Evolutionary conservation across 2,113 vertebrate species (phyloP), one percentile per base, ranked within the genome.

Genomic region (Caracal caracal): DNA sequence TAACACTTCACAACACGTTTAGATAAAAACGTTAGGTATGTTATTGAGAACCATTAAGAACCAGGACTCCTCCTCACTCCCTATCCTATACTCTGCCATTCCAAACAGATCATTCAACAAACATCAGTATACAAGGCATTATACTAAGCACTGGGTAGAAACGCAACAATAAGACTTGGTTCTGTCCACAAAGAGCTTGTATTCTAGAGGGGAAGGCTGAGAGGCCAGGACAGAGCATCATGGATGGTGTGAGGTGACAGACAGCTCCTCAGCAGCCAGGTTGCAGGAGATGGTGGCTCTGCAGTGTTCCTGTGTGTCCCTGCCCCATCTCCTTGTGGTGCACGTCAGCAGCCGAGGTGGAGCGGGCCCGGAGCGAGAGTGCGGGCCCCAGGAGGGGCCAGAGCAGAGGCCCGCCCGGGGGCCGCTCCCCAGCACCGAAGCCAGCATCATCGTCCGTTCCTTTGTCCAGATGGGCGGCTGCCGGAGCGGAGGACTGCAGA

Each of bases 231-330:
- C 99, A 99, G 93, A 99, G 94, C 98, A 99, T 98, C 49, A 99
- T 98, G 11, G 99, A 98, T 2, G 99, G 98, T 3, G 98, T 99
- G 96, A 99, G 98, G 68, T 99, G 93, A 99, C 98, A 0, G 99
- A 99, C 1, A 99, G 97, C 99, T 99, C 99, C 97, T 99, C 99
- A 0, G 99, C 99, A 0, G 98, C 99, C 1, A 35, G 28, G 56
- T 98, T 99, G 43, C 99, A 99, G 15, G 99, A 99, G 88, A 99
- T 98, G 78, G 99, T 99, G 0, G 99, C 99, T 98, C 99, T 99
- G 43, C 98, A 99, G 33, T 98, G 96, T 96, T 99, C 99, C 65
- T 99, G 98, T 0, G 33, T 98, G 96, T 96, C 99, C 99, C 65
- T 99, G 98, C 0, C 98, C 98, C 98, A 99, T 53, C 85, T 99